Percentiles rank a stretch among this genome's conserved stretches.
Conservation (phyloP, 2,797 vertebrate genomes). For the Notolabrus celidotus region DNA sequence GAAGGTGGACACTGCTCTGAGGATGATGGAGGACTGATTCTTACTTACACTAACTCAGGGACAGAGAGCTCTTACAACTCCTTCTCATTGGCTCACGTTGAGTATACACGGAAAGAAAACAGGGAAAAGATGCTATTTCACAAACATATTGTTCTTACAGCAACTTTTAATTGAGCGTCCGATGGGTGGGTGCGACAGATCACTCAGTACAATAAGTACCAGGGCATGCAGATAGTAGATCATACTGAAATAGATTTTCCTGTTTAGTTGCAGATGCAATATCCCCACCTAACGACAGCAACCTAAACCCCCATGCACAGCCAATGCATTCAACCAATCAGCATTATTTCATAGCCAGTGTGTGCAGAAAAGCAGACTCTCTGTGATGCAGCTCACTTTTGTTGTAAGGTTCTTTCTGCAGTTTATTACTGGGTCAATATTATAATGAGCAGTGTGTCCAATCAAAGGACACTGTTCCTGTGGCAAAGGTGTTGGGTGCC, state of each 20-base stretch:
- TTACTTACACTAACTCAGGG: background rate
- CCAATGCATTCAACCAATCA: background rate
- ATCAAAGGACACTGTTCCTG: too few relatives aligned
- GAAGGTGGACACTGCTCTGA: background rate
- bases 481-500: too few relatives aligned
- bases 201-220: too few relatives aligned
- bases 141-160: too few relatives aligned
- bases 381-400: too few relatives aligned
- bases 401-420: too few relatives aligned
- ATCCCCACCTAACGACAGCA: background rate
- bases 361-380: too few relatives aligned
- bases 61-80: constrained; percentile 3
- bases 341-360: background rate
- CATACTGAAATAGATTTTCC: constrained; percentile 25
- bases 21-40: background rate
- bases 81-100: background rate
- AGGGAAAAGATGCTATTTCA: background rate
- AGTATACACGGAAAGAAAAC: background rate
- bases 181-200: too few relatives aligned
- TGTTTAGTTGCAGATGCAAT: constrained; percentile 17
- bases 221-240: constrained; percentile 50
- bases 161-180: too few relatives aligned
- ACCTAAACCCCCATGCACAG: too few relatives aligned
- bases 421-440: too few relatives aligned
- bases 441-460: too few relatives aligned